Evolutionary conservation across 2,888 invertebrate genomes (phyloP), one percentile per base, ranked within the genome.

Genomic region (Rotaria sp.): DNA sequence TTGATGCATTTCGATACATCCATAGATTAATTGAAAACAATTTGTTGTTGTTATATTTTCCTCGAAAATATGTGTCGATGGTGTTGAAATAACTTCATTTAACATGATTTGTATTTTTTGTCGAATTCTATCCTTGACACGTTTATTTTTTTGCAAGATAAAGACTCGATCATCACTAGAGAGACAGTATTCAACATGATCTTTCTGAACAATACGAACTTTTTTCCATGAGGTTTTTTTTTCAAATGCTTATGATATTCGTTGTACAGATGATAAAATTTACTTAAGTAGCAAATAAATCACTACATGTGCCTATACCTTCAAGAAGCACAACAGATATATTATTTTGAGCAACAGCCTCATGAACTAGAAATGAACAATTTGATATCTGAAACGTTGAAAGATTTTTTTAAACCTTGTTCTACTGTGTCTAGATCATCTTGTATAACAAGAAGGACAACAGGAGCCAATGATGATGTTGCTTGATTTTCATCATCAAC

Each of bases 281-380:
- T n/a, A n/a, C n/a, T n/a, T n/a, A n/a, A n/a, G n/a, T 57, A 26
- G 26, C 57, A 57, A 57, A 57, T 57, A 57, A 57, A 57, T 57
- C 57, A 57, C 57, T n/a, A 57, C 57, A 57, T 11, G 7, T 24
- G 24, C 57, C 57, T 7, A n/a, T n/a, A n/a, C 57, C 59, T 15
- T 67, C 67, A 1, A 86, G 59, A 26, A 88, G 57, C 18, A 88
- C 87, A 7, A 74, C 74, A 35, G 86, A 59, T 48, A 86, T 67
- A 48, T 84, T 26, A 50, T 86, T 86, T 50, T n/a, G 41, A 48
- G 45, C 24, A 26, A 57, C 84, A 38, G 26, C 24, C n/a, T 57
- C 57, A 57, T 57, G 57, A 57, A 57, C 57, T 57, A 57, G 11
- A 48, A 48, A 48, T 48, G 11, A 48, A 48, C 1, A 11, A 8